Conservation (phyloP, 2,113 vertebrate genomes). For the Odontophorus gujanensis region DNA sequence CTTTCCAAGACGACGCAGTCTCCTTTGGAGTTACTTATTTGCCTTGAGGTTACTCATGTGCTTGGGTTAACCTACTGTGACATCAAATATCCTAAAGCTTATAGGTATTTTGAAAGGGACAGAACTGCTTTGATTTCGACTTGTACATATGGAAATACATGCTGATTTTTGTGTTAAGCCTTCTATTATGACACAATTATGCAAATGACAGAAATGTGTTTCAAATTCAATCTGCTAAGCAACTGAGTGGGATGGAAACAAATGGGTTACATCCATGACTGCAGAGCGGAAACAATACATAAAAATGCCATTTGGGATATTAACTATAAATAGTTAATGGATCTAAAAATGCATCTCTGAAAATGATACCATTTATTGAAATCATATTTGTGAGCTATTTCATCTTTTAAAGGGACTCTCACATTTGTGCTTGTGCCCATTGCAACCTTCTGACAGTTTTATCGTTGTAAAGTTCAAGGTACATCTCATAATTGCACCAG, state of each 20-base stretch:
- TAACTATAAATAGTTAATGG: slow-evolving; percentile 8
- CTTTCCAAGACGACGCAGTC: fast-evolving
- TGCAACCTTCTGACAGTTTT: slow-evolving; percentile 71
- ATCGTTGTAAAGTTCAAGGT: slow-evolving; percentile 71
- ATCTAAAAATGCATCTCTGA: slow-evolving; percentile 29
- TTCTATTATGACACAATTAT: not conserved
- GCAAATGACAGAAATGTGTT: not conserved
- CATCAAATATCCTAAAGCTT: not conserved
- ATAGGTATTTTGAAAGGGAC: not conserved
- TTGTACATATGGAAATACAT: not conserved
- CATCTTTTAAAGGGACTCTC: slow-evolving; percentile 21
- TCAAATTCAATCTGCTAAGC: not conserved
- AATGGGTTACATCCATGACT: not conserved
- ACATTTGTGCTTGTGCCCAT: slow-evolving; percentile 41
- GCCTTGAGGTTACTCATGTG: not conserved
- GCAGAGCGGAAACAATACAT: not conserved
- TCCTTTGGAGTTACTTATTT: not conserved
- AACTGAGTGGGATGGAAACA: not conserved
- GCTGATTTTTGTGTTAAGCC: not conserved
- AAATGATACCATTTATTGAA: slow-evolving; percentile 38
- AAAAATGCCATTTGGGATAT: not conserved
- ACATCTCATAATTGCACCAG: slow-evolving; percentile 70
- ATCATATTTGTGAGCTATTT: slow-evolving; percentile 36
- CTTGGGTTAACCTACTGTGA: not conserved
- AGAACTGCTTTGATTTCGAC: not conserved